These are phyloP conservation scores for Diprion similis DNA, from an alignment of 1,140 invertebrate species.

Conservation along the genomic window DNA sequence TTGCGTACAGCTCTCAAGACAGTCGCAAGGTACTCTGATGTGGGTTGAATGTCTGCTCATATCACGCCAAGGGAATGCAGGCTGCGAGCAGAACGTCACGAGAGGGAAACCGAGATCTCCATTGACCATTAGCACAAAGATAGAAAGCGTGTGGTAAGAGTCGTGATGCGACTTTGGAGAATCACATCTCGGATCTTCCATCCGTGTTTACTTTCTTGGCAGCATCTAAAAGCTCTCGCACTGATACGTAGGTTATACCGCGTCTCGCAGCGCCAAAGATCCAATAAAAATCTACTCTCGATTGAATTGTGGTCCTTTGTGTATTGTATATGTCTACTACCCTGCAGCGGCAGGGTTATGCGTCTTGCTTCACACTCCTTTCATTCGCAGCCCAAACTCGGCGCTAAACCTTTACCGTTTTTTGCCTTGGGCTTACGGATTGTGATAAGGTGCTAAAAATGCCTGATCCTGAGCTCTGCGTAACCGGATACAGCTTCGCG, in stretches of 20 bases:
- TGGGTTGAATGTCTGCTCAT: conserved; percentile 38
- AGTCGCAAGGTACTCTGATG: conserved; percentile 41
- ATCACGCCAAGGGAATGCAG: no score
- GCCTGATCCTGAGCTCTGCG: no score
- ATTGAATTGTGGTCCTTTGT: conserved; percentile 9
- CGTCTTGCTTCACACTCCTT: background rate
- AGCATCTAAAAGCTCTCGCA: background rate
- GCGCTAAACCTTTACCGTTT: no score
- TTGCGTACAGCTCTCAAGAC: conserved; percentile 24
- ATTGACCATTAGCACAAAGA: conserved; percentile 40
- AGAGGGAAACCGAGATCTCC: conserved; percentile 40
- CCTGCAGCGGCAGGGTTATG: background rate
- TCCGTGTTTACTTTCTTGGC: conserved; percentile 4
- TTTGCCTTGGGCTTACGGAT: no score
- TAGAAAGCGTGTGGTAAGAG: conserved; percentile 45
- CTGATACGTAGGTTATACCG: background rate
- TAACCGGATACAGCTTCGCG: background rate
- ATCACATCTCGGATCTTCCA: conserved; percentile 18
- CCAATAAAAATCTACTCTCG: conserved; percentile 9
- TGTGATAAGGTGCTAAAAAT: no score
- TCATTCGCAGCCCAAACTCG: no score
- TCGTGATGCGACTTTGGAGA: conserved; percentile 42
- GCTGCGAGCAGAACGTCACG: no score
- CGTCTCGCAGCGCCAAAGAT: conserved; percentile 11
- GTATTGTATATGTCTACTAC: background rate